phyloP scores from a whole-genome alignment of 2,113 vertebrate genomes.

The Passerina amoena region DNA sequence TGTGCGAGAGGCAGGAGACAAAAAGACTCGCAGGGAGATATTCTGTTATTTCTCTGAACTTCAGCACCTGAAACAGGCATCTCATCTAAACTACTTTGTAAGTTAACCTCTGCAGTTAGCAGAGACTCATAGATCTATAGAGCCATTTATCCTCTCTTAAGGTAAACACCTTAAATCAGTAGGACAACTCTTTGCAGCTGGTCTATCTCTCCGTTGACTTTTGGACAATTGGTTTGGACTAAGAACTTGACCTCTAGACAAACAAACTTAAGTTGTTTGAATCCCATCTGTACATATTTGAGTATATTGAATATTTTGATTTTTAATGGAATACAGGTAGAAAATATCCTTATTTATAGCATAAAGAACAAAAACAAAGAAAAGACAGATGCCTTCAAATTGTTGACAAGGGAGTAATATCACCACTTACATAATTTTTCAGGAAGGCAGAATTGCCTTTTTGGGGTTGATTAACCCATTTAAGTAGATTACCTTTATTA shows the following conservation, averaged over 20 bases:
- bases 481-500: not conserved
- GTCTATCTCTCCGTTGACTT: not conserved
- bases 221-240: not conserved
- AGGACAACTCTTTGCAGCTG: not conserved
- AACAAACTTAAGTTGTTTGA: not conserved
- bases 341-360: not conserved
- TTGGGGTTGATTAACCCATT: not conserved
- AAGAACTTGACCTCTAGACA: not conserved
- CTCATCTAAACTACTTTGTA: not conserved
- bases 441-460: not conserved
- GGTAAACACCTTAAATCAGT: not conserved
- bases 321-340: not conserved
- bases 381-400: not conserved
- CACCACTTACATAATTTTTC: not conserved
- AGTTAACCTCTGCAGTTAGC: not conserved
- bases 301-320: not conserved
- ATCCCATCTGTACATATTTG: not conserved
- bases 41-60: not conserved
- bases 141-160: not conserved
- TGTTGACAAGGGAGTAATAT: not conserved
- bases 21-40: not conserved
- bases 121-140: not conserved
- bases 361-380: not conserved
- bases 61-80: not conserved
- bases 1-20: fast-evolving